Evolutionary conservation across 2,888 invertebrate genomes (phyloP).

Genomic region (Zelleria hepariella): DNA sequence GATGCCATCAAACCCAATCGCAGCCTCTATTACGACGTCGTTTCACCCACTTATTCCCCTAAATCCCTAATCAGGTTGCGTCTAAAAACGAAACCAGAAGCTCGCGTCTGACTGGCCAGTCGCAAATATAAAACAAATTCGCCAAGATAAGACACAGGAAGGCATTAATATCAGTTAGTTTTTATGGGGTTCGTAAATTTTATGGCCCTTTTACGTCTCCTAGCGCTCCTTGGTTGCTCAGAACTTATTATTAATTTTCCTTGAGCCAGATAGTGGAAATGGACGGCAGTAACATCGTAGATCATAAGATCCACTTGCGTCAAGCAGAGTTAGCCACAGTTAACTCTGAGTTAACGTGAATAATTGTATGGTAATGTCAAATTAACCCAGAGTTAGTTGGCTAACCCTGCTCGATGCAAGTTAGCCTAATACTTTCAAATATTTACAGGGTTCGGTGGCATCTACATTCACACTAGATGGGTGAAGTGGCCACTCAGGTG

Average conservation of each 20-base stretch:
- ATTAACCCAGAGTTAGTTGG: too few relatives aligned
- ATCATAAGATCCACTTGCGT: too few relatives aligned
- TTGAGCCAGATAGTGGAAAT: neutral
- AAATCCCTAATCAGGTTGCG: neutral
- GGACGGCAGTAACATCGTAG: too few relatives aligned
- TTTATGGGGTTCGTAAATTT: conserved; percentile 43
- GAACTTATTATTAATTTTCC: conserved; percentile 15
- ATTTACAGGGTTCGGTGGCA: too few relatives aligned
- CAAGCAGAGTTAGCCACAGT: too few relatives aligned
- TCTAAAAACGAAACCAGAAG: neutral
- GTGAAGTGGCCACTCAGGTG: too few relatives aligned
- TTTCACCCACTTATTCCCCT: neutral
- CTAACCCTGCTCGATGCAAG: too few relatives aligned
- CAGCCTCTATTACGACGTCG: neutral
- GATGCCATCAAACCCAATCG: too few relatives aligned
- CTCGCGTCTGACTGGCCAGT: neutral
- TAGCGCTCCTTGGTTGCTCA: neutral
- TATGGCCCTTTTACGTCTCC: conserved; percentile 40
- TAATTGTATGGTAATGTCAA: too few relatives aligned
- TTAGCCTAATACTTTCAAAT: too few relatives aligned
- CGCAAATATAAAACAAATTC: conserved; percentile 18
- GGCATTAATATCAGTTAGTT: conserved; percentile 42
- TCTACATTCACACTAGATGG: too few relatives aligned
- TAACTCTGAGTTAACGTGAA: too few relatives aligned
- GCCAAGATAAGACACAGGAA: conserved; percentile 17